A percentile compares a stretch with the other conserved stretches of the same genome.
These are phyloP conservation scores for Prionailurus bengalensis DNA, from an alignment of 2,113 vertebrate genomes.

Conservation along the genomic window DNA sequence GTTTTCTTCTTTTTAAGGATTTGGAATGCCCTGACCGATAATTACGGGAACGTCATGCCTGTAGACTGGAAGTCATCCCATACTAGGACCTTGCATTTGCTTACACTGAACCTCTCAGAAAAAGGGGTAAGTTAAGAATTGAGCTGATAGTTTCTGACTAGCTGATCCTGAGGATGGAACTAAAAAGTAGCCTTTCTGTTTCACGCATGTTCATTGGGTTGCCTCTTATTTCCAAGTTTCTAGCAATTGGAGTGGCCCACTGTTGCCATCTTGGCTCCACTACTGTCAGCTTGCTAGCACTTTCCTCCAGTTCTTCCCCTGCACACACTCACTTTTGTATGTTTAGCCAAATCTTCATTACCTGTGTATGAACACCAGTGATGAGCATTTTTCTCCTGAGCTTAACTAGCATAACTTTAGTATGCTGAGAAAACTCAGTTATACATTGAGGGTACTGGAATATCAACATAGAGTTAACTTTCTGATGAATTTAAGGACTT, in stretches of 20 bases:
- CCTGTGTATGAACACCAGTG: background rate
- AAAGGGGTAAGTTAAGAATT: constrained; percentile 90
- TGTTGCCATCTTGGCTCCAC: background rate
- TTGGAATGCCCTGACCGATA: constrained; percentile 98
- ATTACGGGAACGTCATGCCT: constrained; percentile 98
- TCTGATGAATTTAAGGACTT: background rate
- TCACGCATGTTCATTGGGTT: background rate
- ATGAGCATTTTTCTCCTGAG: background rate
- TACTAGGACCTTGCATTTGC: constrained; percentile 95
- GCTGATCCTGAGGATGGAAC: background rate
- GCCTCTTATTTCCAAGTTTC: background rate
- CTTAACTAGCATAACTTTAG: background rate
- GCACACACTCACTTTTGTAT: background rate
- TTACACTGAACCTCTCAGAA: constrained; percentile 95
- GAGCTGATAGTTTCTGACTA: background rate
- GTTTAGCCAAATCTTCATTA: background rate
- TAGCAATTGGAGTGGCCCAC: background rate
- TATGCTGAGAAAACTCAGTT: background rate
- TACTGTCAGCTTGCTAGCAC: background rate
- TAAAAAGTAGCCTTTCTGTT: background rate
- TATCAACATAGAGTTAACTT: background rate
- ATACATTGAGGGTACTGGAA: background rate
- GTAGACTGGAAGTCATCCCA: constrained; percentile 99
- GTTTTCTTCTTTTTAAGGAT: constrained; percentile 89
- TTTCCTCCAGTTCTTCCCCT: background rate